phyloP scores from a whole-genome alignment of 2,888 invertebrate species.

The Tetanocera ferruginea region DNA sequence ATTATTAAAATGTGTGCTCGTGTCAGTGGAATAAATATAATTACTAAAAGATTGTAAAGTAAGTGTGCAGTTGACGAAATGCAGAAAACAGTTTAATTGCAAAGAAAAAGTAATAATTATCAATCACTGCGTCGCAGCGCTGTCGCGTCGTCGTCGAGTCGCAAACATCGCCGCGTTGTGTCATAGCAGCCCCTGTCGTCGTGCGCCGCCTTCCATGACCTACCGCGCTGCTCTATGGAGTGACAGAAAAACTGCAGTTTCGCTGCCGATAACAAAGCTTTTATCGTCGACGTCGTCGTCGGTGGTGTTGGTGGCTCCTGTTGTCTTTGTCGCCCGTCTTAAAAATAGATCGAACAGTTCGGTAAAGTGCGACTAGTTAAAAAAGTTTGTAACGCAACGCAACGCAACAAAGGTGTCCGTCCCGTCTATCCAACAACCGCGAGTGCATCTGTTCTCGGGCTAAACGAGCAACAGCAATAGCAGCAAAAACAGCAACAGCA shows the following conservation, averaged over 20 bases:
- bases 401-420: neutral
- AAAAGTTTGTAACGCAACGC: neutral
- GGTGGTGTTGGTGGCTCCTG: neutral
- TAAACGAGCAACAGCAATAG: neutral
- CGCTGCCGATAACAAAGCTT: constrained; percentile 19
- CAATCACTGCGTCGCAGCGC: constrained; percentile 22
- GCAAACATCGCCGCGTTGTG: constrained; percentile 33
- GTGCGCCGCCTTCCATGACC: constrained; percentile 6
- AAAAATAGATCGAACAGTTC: constrained; percentile 6
- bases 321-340: constrained; percentile 28
- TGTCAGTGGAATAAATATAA: neutral
- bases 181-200: constrained; percentile 30
- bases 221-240: constrained; percentile 3
- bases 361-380: constrained; percentile 4
- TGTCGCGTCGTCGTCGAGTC: constrained; percentile 29
- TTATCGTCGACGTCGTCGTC: neutral
- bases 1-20: neutral
- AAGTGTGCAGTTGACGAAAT: neutral
- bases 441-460: constrained; percentile 8
- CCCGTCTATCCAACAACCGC: neutral
- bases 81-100: constrained; percentile 8
- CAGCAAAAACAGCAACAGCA: neutral
- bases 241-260: constrained; percentile 33
- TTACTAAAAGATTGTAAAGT: neutral
- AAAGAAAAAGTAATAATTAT: constrained; percentile 19